Evolutionary conservation across 2,888 invertebrate species (phyloP), one percentile per base, ranked within the genome.

Genomic region (Scaptomyza parva): DNA sequence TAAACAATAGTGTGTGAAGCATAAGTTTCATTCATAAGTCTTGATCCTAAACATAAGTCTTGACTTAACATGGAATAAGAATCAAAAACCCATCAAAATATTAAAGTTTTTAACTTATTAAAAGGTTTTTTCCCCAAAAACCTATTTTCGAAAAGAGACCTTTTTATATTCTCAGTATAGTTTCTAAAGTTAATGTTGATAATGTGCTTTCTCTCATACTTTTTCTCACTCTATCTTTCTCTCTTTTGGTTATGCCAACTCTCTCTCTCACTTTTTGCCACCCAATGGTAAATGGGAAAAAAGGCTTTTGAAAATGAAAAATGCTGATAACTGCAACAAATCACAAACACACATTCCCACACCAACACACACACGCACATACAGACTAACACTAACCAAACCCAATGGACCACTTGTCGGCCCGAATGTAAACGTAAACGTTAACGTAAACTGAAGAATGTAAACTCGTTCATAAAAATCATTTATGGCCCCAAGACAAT

Each of bases 241-340:
- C 17, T 17, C 20, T 37, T 18, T 53, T n/a, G n/a, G n/a, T n/a
- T n/a, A n/a, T n/a, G n/a, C n/a, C n/a, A n/a, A n/a, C 18, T 28
- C 40, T 24, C 30, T 40, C 33, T 18, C 22, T 39, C 20, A 45
- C 24, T 24, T 3, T 28, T 5, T 60, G 62, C 18, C 54, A n/a
- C 47, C 47, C 47, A 48, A 33, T 22, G 48, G 20, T 11, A 64
- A 69, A 40, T 65, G 70, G 55, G 70, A 63, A 63, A 59, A 78
- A 70, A 59, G 74, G 71, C 75, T 76, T 84, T 70, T 41, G 55
- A 58, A 81, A 81, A 76, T 84, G 84, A 83, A 79, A 83, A 84
- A 83, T 83, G 78, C 79, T 82, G 84, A 82, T 82, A 82, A 79
- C 77, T 82, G 78, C 76, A 75, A 84, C 82, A 82, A 82, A 82